These are phyloP conservation scores for human DNA, from an alignment of 2,113 vertebrate genomes.

Conservation along the genomic window GRCh38 chr13:86275501-86276000, in stretches of 20 bases:
- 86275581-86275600: conserved; percentile 92
- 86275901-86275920: conserved; percentile 63
- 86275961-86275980: conserved; percentile 99
- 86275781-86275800: conserved; percentile 99
- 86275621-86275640: conserved; percentile 94
- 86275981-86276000: conserved; percentile 99
- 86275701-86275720: conserved; percentile 99
- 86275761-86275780: conserved; percentile 98
- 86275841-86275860: conserved; percentile 99
- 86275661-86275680: conserved; percentile 94
- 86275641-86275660: conserved; percentile 97
- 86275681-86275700: conserved; percentile 97
- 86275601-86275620: conserved; percentile 92
- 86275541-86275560: conserved; percentile 98
- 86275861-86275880: conserved; percentile 90
- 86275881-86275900: too few relatives aligned
- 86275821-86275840: conserved; percentile 99
- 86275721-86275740: conserved; percentile 99
- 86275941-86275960: conserved; percentile 99
- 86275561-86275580: conserved; percentile 92
- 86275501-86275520: conserved; percentile 97
- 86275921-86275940: conserved; percentile 99
- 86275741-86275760: conserved; percentile 99
- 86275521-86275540: conserved; percentile 97
- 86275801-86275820: conserved; percentile 98